Conservation (phyloP, 2,888 invertebrate genomes). For the Leucoma salicis region DNA sequence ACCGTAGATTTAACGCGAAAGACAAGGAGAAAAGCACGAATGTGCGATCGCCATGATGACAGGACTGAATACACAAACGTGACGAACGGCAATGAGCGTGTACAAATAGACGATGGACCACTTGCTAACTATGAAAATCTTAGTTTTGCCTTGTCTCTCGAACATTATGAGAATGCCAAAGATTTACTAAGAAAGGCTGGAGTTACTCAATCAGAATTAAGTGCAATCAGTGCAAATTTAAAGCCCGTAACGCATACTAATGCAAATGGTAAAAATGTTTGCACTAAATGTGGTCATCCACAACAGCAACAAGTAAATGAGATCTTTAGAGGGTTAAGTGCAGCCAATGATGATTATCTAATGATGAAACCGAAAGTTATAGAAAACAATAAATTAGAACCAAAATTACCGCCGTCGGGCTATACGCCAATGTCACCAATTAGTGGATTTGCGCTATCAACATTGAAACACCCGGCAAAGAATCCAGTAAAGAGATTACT, state of each 20-base stretch:
- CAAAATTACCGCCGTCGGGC: slow-evolving; percentile 62
- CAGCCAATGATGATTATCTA: slow-evolving; percentile 82
- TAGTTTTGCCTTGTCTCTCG: slow-evolving; percentile 89
- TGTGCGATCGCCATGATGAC: slow-evolving; percentile 33
- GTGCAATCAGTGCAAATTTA: slow-evolving; percentile 61
- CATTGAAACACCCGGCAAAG: slow-evolving; percentile 58
- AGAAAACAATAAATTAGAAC: slow-evolving; percentile 46
- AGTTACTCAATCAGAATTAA: slow-evolving; percentile 76
- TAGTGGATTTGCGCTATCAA: slow-evolving; percentile 67
- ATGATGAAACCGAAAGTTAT: slow-evolving; percentile 84
- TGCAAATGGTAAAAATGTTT: slow-evolving; percentile 55
- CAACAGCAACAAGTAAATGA: slow-evolving; percentile 16
- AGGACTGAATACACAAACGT: slow-evolving; percentile 5
- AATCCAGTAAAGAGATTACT: slow-evolving; percentile 53
- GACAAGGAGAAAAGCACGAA: slow-evolving; percentile 69
- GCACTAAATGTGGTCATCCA: slow-evolving; percentile 84
- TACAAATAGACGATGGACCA: slow-evolving; percentile 69
- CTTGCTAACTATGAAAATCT: slow-evolving; percentile 87
- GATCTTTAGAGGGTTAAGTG: slow-evolving; percentile 11
- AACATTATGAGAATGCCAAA: slow-evolving; percentile 90
- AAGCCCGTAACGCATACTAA: slow-evolving; percentile 45
- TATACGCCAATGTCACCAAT: slow-evolving; percentile 90
- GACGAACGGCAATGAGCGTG: slow-evolving; percentile 29
- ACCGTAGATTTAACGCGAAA: slow-evolving; percentile 86
- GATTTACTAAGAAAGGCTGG: slow-evolving; percentile 83